Conservation (phyloP, 2,797 vertebrate species). For the Choloepus didactylus region DNA sequence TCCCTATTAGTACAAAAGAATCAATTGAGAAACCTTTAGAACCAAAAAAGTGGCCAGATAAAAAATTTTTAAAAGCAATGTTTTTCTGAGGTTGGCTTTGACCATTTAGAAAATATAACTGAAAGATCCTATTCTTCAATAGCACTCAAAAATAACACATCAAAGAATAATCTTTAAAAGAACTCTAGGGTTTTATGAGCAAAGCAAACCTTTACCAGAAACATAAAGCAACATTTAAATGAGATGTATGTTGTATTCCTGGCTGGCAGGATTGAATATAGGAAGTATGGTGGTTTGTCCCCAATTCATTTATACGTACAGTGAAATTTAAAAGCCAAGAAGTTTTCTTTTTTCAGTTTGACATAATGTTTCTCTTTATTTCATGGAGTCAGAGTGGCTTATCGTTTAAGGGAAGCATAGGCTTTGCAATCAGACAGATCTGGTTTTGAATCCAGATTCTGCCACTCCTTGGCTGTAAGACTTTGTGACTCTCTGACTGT, state of each 20-base stretch:
- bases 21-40: not conserved
- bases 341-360: not conserved
- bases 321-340: not conserved
- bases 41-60: not conserved
- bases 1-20: not conserved
- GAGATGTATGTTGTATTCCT: not conserved
- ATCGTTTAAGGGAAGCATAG: not conserved
- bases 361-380: not conserved
- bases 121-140: not conserved
- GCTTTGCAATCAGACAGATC: not conserved
- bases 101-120: not conserved
- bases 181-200: not conserved
- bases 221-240: not conserved
- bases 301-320: not conserved
- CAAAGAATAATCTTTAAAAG: not conserved
- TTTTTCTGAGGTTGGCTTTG: not conserved
- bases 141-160: not conserved
- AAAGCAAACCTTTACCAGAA: not conserved
- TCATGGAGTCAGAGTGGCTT: not conserved
- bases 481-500: not conserved
- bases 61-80: not conserved
- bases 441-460: not conserved
- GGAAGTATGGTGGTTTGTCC: not conserved
- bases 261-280: not conserved
- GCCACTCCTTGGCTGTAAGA: not conserved